phyloP scores from a whole-genome alignment of 2,113 vertebrate species.

The Neolamprologus longior region DNA sequence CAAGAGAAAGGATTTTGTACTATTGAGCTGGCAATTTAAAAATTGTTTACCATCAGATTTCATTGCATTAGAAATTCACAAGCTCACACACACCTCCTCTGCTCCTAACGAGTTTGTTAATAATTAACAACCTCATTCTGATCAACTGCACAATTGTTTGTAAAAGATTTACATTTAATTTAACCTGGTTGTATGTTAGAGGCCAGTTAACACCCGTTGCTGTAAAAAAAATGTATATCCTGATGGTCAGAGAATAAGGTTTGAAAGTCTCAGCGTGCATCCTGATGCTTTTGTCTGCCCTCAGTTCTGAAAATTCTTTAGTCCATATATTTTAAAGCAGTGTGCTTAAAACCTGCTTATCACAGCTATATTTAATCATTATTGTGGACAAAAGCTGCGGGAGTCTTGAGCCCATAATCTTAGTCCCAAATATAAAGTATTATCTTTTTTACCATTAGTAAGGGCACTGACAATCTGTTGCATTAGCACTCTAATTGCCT shows the following conservation, averaged over 20 bases:
- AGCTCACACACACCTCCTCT: background rate
- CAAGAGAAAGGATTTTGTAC: background rate
- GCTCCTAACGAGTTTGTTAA: background rate
- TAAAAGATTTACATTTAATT: background rate
- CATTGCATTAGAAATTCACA: background rate
- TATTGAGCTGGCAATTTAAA: background rate
- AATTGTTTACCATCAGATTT: background rate
- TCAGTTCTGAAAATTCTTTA: background rate
- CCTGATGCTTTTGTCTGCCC: background rate
- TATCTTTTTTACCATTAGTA: conserved; percentile 11
- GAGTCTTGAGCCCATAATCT: background rate
- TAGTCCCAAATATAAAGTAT: background rate
- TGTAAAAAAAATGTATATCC: background rate
- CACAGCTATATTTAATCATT: background rate
- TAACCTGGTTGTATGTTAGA: background rate
- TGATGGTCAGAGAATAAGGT: background rate
- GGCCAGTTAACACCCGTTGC: background rate
- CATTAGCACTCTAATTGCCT: conserved; percentile 47
- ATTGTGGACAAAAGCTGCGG: background rate
- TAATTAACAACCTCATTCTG: background rate
- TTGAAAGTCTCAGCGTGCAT: background rate
- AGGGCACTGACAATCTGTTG: conserved; percentile 18
- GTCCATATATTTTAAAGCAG: background rate
- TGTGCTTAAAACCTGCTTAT: background rate
- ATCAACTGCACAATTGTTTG: background rate